These are phyloP conservation scores for Trilocha varians DNA, from an alignment of 2,888 invertebrate species.

Conservation along the genomic window DNA sequence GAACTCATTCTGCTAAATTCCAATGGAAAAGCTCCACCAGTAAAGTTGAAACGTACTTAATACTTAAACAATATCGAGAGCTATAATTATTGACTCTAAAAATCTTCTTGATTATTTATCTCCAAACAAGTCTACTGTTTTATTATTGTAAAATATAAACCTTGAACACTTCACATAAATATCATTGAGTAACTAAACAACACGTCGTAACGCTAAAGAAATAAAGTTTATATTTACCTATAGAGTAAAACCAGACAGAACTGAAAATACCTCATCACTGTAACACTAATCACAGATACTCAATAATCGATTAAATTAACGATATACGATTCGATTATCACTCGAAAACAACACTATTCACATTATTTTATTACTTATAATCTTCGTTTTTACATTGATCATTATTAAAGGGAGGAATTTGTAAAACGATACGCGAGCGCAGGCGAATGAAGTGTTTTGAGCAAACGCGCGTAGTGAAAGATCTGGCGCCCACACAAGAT, in stretches of 20 bases:
- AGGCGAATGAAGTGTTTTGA: slow-evolving; percentile 54
- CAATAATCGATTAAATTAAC: slow-evolving; percentile 11
- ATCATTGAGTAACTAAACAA: not conserved
- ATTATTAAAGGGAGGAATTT: slow-evolving; percentile 25
- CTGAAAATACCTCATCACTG: slow-evolving; percentile 53
- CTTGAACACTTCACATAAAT: not conserved
- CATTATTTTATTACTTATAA: slow-evolving; percentile 18
- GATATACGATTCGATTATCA: not conserved
- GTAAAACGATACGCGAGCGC: slow-evolving; percentile 50
- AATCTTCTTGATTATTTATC: no score
- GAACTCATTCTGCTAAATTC: no score
- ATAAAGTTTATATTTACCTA: slow-evolving; percentile 34
- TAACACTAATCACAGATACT: slow-evolving; percentile 12
- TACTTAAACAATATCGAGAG: no score
- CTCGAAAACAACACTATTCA: slow-evolving; percentile 1
- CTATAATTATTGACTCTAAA: no score
- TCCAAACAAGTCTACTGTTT: no score
- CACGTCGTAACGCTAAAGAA: not conserved
- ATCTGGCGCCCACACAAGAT: slow-evolving; percentile 59
- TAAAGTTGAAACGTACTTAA: no score
- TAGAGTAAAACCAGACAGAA: slow-evolving; percentile 52
- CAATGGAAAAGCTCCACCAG: no score
- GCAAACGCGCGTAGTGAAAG: slow-evolving; percentile 53
- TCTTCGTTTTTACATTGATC: slow-evolving; percentile 7
- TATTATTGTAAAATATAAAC: no score